Evolutionary conservation across 2,797 vertebrate genomes (phyloP).

Genomic region (Pyrocephalus nanus): DNA sequence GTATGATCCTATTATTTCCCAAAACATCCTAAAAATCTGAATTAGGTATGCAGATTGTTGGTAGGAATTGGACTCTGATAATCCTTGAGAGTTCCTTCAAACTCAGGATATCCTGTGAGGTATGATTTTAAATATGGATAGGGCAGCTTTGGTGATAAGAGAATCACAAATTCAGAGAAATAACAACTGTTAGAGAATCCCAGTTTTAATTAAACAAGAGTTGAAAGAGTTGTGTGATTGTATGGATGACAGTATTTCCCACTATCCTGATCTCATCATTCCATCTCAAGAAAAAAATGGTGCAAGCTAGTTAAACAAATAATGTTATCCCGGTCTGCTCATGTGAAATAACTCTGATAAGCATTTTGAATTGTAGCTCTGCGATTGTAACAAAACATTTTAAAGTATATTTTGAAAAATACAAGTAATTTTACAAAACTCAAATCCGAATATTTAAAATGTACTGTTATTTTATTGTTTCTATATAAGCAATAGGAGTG

Average conservation of each 20-base stretch:
- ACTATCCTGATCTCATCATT: not conserved
- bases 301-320: not conserved
- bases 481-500: not conserved
- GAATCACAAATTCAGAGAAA: not conserved
- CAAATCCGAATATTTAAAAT: not conserved
- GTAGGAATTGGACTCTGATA: not conserved
- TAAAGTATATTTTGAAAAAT: not conserved
- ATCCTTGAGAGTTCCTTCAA: not conserved
- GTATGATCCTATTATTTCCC: not conserved
- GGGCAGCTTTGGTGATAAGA: not conserved
- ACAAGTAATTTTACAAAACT: not conserved
- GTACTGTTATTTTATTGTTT: not conserved
- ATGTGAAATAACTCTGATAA: not conserved
- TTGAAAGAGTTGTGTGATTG: not conserved
- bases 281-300: not conserved
- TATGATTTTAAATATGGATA: conserved; percentile 27
- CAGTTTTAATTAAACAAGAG: not conserved
- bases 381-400: not conserved
- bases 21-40: not conserved
- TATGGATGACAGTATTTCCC: not conserved
- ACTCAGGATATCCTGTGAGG: not conserved
- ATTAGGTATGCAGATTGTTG: not conserved
- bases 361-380: not conserved
- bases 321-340: not conserved
- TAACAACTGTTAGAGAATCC: not conserved